Evolutionary conservation across 2,797 vertebrate genomes (phyloP).

Genomic region (Mionectes olivaceus): DNA sequence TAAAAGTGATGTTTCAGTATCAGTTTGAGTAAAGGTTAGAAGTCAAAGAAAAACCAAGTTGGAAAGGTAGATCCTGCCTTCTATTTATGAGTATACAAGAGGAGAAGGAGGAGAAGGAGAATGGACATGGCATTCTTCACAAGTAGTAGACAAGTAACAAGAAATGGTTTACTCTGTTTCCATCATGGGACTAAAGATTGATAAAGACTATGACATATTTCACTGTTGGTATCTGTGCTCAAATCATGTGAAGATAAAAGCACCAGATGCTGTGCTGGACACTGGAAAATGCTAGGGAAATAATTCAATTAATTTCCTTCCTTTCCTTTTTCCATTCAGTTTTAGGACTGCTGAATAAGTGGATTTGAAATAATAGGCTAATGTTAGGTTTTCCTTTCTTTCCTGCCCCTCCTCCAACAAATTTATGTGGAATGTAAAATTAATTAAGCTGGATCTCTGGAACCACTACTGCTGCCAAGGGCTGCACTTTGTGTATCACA

Average conservation of each 20-base stretch:
- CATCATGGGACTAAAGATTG: background rate
- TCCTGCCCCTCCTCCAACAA: rapidly evolving
- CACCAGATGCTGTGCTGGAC: background rate
- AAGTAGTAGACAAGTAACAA: background rate
- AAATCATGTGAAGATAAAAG: background rate
- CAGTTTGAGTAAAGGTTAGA: background rate
- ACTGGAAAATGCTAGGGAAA: background rate
- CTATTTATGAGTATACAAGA: background rate
- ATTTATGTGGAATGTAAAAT: background rate
- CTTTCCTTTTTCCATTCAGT: background rate
- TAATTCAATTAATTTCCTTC: background rate
- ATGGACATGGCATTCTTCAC: background rate
- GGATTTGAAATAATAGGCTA: background rate
- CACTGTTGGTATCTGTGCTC: background rate
- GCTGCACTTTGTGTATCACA: background rate
- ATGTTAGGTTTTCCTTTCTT: background rate
- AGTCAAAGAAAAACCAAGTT: background rate
- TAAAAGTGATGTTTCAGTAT: background rate
- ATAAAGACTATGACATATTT: background rate
- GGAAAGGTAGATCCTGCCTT: background rate
- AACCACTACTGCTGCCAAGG: background rate
- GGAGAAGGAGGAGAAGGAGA: background rate
- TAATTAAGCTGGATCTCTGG: background rate
- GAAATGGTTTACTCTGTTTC: background rate
- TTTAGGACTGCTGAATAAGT: background rate